Conservation (phyloP, 2,888 invertebrate species). For the Rotaria macrura region DNA sequence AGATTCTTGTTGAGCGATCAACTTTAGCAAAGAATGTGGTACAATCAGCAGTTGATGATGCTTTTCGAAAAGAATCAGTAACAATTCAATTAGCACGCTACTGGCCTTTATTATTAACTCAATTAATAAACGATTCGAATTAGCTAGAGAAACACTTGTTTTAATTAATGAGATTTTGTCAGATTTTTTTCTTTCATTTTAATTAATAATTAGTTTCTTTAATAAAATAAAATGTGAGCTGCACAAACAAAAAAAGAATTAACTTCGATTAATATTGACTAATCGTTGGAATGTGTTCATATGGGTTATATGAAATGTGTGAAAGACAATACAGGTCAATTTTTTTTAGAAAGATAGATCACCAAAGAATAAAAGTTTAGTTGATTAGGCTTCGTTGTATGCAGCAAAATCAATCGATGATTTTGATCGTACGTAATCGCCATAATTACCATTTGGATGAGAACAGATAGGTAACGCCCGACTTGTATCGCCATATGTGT, state of each 20-base stretch:
- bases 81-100: not conserved
- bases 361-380: too few relatives aligned
- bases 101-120: not conserved
- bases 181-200: not conserved
- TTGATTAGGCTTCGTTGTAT: too few relatives aligned
- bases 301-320: too few relatives aligned
- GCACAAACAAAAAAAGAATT: too few relatives aligned
- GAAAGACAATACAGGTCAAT: too few relatives aligned
- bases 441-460: slow-evolving; percentile 40
- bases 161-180: not conserved
- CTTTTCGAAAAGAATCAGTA: not conserved
- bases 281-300: too few relatives aligned
- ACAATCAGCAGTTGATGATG: not conserved
- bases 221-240: too few relatives aligned
- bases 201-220: too few relatives aligned
- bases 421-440: slow-evolving; percentile 35
- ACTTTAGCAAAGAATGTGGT: not conserved
- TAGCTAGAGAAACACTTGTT: not conserved
- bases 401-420: not conserved
- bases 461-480: slow-evolving; percentile 44
- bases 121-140: not conserved
- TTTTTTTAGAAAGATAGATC: too few relatives aligned
- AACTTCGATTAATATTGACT: too few relatives aligned
- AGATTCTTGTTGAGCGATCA: not conserved
- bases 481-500: slow-evolving; percentile 49